Conservation (phyloP, 2,888 invertebrate species). For the Oconnorella tubifera region DNA sequence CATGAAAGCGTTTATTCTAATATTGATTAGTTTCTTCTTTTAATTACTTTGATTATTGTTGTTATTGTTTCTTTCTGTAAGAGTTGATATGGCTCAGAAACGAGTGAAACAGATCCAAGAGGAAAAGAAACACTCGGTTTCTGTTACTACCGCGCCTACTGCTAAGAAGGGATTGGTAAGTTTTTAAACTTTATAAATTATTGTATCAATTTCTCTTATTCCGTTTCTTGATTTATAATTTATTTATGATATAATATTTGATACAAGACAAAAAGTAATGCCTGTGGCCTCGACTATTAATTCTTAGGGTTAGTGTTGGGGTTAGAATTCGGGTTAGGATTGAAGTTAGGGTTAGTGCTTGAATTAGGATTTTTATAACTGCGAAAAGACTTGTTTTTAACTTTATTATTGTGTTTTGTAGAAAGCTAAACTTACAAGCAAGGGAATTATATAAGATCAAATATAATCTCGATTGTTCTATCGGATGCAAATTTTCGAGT, state of each 20-base stretch:
- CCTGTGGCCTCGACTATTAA: too few relatives aligned
- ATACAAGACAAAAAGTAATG: too few relatives aligned
- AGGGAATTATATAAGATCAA: slow-evolving; percentile 32
- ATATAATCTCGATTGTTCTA: too few relatives aligned
- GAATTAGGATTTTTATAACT: neutral
- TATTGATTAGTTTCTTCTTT: neutral
- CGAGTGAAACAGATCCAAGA: slow-evolving; percentile 34
- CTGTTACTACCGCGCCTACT: slow-evolving; percentile 18
- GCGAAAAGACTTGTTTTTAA: neutral
- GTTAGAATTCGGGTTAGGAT: too few relatives aligned
- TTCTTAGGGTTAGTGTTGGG: too few relatives aligned
- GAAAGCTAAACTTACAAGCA: slow-evolving; percentile 38
- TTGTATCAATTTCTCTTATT: neutral
- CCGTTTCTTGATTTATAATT: neutral
- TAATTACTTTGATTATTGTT: neutral
- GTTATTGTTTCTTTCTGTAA: slow-evolving; percentile 4
- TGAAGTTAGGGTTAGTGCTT: too few relatives aligned
- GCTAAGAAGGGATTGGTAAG: slow-evolving; percentile 34
- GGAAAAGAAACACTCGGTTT: slow-evolving; percentile 25
- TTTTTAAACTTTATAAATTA: neutral
- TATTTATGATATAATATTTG: too few relatives aligned
- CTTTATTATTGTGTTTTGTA: slow-evolving; percentile 21
- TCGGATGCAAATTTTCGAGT: too few relatives aligned
- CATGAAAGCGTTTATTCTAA: too few relatives aligned
- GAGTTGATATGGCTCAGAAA: slow-evolving; percentile 25